Evolutionary conservation across 2,888 invertebrate genomes (phyloP), one percentile per base, ranked within the genome.

Genomic region (Amaurobius ferox): DNA sequence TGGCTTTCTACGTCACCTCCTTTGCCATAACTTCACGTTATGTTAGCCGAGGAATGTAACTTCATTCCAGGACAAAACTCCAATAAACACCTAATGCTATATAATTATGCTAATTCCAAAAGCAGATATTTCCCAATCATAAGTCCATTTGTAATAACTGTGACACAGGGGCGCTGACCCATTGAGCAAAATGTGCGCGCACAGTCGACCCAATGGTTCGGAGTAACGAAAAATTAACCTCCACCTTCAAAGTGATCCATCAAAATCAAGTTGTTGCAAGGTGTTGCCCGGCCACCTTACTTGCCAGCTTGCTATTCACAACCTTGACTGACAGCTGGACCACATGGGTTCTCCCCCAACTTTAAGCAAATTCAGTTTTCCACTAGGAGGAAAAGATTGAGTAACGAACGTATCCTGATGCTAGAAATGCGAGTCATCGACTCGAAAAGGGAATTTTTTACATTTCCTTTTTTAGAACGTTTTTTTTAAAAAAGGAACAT

Each of bases 151-250:
- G 81, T 83, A 83, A 83, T 76, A 71, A 71, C 76, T 71, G 23
- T 55, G 55, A 55, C 55, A 55, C 23, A 23, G 6, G 55, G 3
- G 16, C 23, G 55, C 16, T 55, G 55, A 55, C 55, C 55, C 55
- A 55, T 1, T 19, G 13, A 55, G 44, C 2, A 1, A 55, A 55
- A 16, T 16, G 16, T 55, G 55, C 16, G 55, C 23, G 23, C 16
- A 5, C 23, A 55, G 55, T 23, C 55, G 55, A 55, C 55, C 23
- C 55, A 16, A 23, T 23, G 19, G 55, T 66, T 55, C 62, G 61
- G 74, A 35, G 70, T 83, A 83, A 76, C 76, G 44, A 76, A 83
- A 83, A 83, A 83, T 83, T 83, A 83, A 83, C 81, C 81, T 83
- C 81, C 76, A 83, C 81, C 81, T 62, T 19, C 26, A 23, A 16